Base-by-base conservation (phyloP, 2,113 vertebrate species). In the Sakesphorus luctuosus region DNA sequence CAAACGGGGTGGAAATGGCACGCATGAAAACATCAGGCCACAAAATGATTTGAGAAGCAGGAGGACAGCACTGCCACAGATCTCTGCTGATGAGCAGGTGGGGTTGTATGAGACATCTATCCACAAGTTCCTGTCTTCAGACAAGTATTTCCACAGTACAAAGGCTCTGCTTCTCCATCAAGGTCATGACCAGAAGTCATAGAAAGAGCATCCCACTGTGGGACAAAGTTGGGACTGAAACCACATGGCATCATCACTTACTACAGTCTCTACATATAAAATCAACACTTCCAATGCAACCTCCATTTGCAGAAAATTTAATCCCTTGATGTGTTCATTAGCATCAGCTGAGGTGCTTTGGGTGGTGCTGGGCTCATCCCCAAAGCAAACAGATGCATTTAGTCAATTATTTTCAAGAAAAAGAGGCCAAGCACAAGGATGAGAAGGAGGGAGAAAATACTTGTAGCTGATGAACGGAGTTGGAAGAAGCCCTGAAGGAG, bases 211-310 rank as follows among this genome's bases (percentile, higher is more conserved):
- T 24, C 35, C 46, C 73, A 38, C 0, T 17, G 55, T 0, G 14
- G 36, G 33, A 29, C 14, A 73, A 50, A 52, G 40, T 43, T 31
- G 21, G 56, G 28, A 63, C 35, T 55, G 47, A 73, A 33, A 65
- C 4, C 13, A 1, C 3, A 2, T 0, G 7, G 24, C 56, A 75
- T 3, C 28, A 35, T 24, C 56, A 59, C 56, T n/a, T 62, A 20
- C 23, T 8, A 24, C 3, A 65, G 2, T 38, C 31, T 17, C 35
- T 21, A 7, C 2, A 4, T 3, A 7, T 0, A 25, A 44, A 72
- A 5, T 3, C 62, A 75, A 6, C 26, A 11, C 29, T 24, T 31
- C 9, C 61, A 43, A 2, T 1, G 3, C 7, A 33, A 4, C 12
- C 21, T 53, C 26, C 38, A 11, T 29, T 11, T 3, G 15, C 4